Evolutionary conservation across 2,888 invertebrate species (phyloP).

Genomic region (Petrophora chlorosata): DNA sequence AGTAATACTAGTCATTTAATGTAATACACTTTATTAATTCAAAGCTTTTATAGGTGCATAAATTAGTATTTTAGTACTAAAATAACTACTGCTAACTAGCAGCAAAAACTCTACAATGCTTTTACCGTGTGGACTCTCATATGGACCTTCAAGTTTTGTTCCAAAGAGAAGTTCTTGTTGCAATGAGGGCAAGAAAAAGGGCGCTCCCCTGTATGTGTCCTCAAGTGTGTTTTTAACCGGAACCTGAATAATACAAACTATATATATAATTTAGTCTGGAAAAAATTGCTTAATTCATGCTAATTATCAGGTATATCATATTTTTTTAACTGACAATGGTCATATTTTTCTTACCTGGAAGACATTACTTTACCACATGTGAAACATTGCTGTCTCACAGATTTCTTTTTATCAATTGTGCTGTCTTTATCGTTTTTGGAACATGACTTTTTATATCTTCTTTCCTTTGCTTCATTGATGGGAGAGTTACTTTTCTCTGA

Average conservation of each 20-base stretch:
- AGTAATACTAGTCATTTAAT: no score
- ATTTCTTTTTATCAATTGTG: slow-evolving; percentile 37
- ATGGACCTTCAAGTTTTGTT: slow-evolving; percentile 75
- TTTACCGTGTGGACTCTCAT: slow-evolving; percentile 70
- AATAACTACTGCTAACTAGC: neutral
- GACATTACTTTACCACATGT: slow-evolving; percentile 81
- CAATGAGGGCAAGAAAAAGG: slow-evolving; percentile 71
- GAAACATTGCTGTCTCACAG: slow-evolving; percentile 68
- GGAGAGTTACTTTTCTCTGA: slow-evolving; percentile 17
- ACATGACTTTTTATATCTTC: slow-evolving; percentile 14
- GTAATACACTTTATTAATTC: no score
- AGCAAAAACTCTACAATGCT: neutral
- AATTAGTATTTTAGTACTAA: neutral
- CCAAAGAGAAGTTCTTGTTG: slow-evolving; percentile 66
- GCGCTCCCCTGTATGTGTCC: slow-evolving; percentile 67
- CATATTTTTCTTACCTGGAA: slow-evolving; percentile 58
- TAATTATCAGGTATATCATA: neutral
- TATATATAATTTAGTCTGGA: no score
- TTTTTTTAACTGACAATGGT: neutral
- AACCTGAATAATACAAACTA: no score
- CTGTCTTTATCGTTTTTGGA: slow-evolving; percentile 12
- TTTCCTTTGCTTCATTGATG: slow-evolving; percentile 1
- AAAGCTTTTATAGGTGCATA: no score
- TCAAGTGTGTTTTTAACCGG: slow-evolving; percentile 72
- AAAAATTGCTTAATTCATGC: no score